Evolutionary conservation across 2,797 vertebrate species (phyloP), one percentile per base, ranked within the genome.

Genomic region (Sphenodon punctatus): DNA sequence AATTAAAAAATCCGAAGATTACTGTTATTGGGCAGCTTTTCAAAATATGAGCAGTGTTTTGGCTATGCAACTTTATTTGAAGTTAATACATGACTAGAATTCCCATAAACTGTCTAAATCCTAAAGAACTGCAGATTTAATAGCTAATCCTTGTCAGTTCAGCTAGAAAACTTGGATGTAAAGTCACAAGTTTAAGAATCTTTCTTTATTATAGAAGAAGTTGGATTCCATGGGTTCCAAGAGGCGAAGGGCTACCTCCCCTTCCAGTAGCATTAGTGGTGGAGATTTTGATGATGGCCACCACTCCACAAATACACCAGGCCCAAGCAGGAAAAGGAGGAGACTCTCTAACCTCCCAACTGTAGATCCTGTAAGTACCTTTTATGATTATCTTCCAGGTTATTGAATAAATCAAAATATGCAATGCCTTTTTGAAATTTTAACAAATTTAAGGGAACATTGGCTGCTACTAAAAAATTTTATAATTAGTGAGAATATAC

Each of bases 281-380:
- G 99, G 99, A 87, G 98, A 99, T 92, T 98, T 99, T 93, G 99
- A 99, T 45, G 98, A 99, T 45, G 96, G 96, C 82, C 99, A 98
- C 89, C 97, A 97, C 90, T 97, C 97, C 81, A 95, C 97, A n/a
- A 97, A 97, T 32, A 89, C 95, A 65, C 96, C 97, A 89, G 98
- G 97, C 88, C 96, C 97, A 72, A 97, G 97, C 93, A 97, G 98
- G 90, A 99, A 99, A 94, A 97, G 98, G 91, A 98, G 97, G 95
- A 96, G 97, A 93, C 97, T 97, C 86, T 96, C 98, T 86, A 99
- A 97, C 92, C 97, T 99, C 92, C 97, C 98, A 55, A 98, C 98
- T 70, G 99, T 99, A 85, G 99, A 99, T 96, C 98, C 98, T 92
- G 99, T 99, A 96, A 98, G 97, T 96, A 88, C 17, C 61, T 85